phyloP scores from a whole-genome alignment of 2,888 invertebrate genomes.

The Polydrusus tereticollis region DNA sequence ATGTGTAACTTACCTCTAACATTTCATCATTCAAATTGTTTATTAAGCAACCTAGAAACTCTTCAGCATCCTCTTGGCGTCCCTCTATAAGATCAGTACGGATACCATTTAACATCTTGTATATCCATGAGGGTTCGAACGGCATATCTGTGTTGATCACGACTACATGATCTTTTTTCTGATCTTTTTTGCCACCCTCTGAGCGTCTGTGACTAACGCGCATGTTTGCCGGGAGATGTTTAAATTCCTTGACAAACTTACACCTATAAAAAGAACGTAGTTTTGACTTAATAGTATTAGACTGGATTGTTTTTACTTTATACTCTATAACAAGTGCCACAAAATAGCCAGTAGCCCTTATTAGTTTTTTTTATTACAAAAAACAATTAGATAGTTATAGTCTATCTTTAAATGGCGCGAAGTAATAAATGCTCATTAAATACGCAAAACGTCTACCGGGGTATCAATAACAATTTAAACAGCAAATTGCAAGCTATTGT shows the following conservation, averaged over 20 bases:
- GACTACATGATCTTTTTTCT: slow-evolving; percentile 67
- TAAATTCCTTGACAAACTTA: slow-evolving; percentile 84
- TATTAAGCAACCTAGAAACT: slow-evolving; percentile 92
- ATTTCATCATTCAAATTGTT: slow-evolving; percentile 98
- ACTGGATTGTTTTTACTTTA: too few species aligned
- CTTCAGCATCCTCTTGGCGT: slow-evolving; percentile 97
- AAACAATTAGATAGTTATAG: too few species aligned
- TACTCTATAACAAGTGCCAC: too few species aligned
- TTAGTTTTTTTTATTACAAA: too few species aligned
- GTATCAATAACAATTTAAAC: too few species aligned
- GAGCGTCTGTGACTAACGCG: slow-evolving; percentile 66
- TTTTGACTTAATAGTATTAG: too few species aligned
- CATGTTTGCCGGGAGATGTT: slow-evolving; percentile 73
- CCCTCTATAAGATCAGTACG: slow-evolving; percentile 86
- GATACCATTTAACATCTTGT: slow-evolving; percentile 85
- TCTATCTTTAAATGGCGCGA: too few species aligned
- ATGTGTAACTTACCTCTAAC: slow-evolving; percentile 77
- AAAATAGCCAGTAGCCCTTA: too few species aligned
- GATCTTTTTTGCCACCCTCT: slow-evolving; percentile 63
- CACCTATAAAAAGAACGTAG: slow-evolving; percentile 71
- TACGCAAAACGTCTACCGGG: too few species aligned
- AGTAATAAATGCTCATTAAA: too few species aligned
- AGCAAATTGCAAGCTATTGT: too few species aligned
- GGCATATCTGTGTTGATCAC: slow-evolving; percentile 79
- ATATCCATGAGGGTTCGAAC: slow-evolving; percentile 91